These are phyloP conservation scores for Catocala nupta DNA, from an alignment of 2,888 invertebrate genomes.

Conservation along the genomic window DNA sequence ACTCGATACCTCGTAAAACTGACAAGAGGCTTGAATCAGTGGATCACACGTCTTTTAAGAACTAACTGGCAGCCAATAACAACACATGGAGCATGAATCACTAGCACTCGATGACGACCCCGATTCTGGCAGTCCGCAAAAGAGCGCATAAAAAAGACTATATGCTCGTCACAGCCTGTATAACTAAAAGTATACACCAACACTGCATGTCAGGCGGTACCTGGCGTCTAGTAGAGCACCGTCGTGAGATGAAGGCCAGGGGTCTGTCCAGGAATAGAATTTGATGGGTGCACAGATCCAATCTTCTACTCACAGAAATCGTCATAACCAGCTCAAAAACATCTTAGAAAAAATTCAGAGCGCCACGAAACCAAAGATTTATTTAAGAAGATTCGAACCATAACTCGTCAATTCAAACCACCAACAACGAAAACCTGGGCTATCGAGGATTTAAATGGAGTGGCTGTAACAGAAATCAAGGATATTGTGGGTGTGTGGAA, in stretches of 20 bases:
- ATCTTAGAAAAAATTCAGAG: no score
- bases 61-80: not conserved
- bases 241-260: no score
- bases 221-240: conserved; percentile 4
- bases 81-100: conserved; percentile 1
- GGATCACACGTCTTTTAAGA: not conserved
- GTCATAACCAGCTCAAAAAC: no score
- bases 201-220: not conserved
- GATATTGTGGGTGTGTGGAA: no score
- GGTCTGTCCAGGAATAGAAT: no score
- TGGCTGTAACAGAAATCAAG: no score
- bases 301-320: not conserved
- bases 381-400: no score
- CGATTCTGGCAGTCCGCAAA: conserved; percentile 1
- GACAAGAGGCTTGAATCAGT: not conserved
- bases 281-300: not conserved
- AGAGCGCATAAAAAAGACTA: not conserved
- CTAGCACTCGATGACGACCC: not conserved
- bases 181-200: not conserved
- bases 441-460: no score
- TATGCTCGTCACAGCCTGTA: not conserved
- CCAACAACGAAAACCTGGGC: no score
- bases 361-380: no score
- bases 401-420: no score
- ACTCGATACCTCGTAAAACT: not conserved